Percentiles rank a stretch among this genome's conserved stretches.
Conservation (phyloP, 2,113 vertebrate species). For the Sinocyclocheilus anshuiensis region DNA sequence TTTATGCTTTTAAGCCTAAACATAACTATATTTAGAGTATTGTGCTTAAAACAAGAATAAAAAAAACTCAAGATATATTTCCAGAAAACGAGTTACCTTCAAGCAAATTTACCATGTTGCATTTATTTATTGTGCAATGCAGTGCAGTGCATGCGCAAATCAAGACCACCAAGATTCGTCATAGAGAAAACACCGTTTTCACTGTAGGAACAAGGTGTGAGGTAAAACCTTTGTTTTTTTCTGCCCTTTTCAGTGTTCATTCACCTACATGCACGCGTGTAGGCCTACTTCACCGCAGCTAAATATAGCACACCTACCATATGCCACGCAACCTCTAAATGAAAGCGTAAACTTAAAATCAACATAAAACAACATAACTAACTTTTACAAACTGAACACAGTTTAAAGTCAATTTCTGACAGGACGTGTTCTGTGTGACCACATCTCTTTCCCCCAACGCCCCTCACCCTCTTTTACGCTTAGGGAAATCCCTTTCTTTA, state of each 20-base stretch:
- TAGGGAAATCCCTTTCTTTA: constrained; percentile 32
- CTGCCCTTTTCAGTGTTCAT: neutral
- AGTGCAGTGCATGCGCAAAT: neutral
- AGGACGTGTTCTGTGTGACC: neutral
- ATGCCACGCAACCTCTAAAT: neutral
- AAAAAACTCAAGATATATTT: neutral
- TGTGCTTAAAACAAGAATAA: neutral
- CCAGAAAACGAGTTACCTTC: neutral
- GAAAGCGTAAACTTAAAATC: neutral
- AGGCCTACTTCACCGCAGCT: neutral
- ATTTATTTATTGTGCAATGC: neutral
- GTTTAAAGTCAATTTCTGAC: neutral
- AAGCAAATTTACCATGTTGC: neutral
- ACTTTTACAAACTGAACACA: neutral
- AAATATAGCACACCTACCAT: neutral
- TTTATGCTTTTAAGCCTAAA: neutral
- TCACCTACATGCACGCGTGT: neutral
- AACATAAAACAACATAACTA: neutral
- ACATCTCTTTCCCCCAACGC: constrained; percentile 7
- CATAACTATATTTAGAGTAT: neutral
- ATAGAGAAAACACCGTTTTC: neutral
- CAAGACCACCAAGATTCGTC: neutral
- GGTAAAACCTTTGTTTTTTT: neutral
- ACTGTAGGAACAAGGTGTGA: neutral
- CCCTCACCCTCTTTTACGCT: constrained; percentile 9